Evolutionary conservation across 1,140 invertebrate species (phyloP).

Genomic region (Nymphalis io): DNA sequence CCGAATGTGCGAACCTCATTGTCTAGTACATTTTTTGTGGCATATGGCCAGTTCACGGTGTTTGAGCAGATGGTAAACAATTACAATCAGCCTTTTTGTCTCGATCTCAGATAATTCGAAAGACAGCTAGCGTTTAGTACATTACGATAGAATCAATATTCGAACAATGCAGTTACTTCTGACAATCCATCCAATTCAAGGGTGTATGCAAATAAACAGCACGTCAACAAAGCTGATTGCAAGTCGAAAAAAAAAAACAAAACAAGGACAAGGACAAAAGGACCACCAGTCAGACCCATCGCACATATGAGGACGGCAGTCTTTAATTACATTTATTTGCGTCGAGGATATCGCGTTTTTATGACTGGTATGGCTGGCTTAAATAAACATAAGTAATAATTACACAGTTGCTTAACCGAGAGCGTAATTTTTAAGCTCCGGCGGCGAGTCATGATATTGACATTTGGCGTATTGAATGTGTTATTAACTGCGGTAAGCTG

Average conservation of each 20-base stretch:
- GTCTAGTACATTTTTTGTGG: slow-evolving; percentile 71
- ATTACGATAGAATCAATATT: slow-evolving; percentile 45
- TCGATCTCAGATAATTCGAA: slow-evolving; percentile 30
- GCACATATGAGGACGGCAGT: slow-evolving; percentile 32
- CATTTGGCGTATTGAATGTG: slow-evolving; percentile 15
- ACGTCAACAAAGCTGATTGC: slow-evolving; percentile 58
- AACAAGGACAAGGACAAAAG: slow-evolving; percentile 55
- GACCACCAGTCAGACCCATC: slow-evolving; percentile 42
- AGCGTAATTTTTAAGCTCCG: slow-evolving; percentile 26
- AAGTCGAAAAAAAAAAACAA: slow-evolving; percentile 56
- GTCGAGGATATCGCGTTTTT: slow-evolving; percentile 33
- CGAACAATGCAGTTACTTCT: slow-evolving; percentile 55
- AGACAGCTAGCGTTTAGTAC: slow-evolving; percentile 22
- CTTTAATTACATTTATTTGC: slow-evolving; percentile 43
- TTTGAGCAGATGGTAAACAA: slow-evolving; percentile 55
- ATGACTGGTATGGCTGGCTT: slow-evolving; percentile 23
- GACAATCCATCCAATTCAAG: slow-evolving; percentile 58
- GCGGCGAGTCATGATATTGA: slow-evolving; percentile 28
- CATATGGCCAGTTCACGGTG: slow-evolving; percentile 62
- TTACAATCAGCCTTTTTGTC: slow-evolving; percentile 35
- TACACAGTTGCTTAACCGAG: slow-evolving; percentile 38
- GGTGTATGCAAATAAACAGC: slow-evolving; percentile 68
- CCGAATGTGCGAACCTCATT: slow-evolving; percentile 74
- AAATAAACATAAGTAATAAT: slow-evolving; percentile 30
- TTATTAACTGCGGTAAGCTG: not conserved